Percentiles rank a stretch among this genome's conserved stretches.
These are phyloP conservation scores for Ypsolopha scabrella DNA, from an alignment of 2,888 invertebrate genomes.

Conservation along the genomic window DNA sequence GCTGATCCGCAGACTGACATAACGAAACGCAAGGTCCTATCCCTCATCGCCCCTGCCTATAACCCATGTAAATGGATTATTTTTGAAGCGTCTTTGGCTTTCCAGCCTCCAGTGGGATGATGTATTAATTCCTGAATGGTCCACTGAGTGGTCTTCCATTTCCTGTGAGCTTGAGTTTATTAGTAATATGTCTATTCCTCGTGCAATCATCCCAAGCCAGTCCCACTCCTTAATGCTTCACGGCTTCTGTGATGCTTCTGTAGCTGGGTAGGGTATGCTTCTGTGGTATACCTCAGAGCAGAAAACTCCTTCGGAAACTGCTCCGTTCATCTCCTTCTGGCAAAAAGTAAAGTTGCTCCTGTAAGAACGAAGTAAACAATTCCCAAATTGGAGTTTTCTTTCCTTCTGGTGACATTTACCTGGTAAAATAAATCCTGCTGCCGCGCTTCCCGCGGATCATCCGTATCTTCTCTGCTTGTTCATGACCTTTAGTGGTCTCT, in stretches of 20 bases:
- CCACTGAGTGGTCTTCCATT: not conserved
- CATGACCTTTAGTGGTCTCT: too few species aligned
- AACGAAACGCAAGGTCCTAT: not conserved
- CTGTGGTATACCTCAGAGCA: too few species aligned
- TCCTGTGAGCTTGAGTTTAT: not conserved
- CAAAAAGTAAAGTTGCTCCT: constrained; percentile 5
- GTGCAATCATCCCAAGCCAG: too few species aligned
- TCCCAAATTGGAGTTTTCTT: constrained; percentile 2
- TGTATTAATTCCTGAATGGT: not conserved
- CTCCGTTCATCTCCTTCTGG: not conserved
- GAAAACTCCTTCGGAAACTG: not conserved
- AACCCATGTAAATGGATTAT: not conserved
- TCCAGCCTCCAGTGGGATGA: not conserved
- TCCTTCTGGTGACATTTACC: constrained; percentile 3
- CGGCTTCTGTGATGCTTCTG: constrained; percentile 3
- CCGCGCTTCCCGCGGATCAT: not conserved
- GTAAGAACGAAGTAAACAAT: constrained; percentile 1
- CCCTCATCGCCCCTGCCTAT: not conserved
- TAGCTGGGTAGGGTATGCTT: not conserved
- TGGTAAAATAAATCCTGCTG: constrained; percentile 1
- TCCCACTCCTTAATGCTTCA: not conserved
- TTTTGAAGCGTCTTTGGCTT: constrained; percentile 2
- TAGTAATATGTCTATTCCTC: not conserved
- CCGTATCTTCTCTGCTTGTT: too few species aligned
- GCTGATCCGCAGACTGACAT: not conserved